Conservation (phyloP, 2,888 invertebrate species). For the Calephelis perditalis region DNA sequence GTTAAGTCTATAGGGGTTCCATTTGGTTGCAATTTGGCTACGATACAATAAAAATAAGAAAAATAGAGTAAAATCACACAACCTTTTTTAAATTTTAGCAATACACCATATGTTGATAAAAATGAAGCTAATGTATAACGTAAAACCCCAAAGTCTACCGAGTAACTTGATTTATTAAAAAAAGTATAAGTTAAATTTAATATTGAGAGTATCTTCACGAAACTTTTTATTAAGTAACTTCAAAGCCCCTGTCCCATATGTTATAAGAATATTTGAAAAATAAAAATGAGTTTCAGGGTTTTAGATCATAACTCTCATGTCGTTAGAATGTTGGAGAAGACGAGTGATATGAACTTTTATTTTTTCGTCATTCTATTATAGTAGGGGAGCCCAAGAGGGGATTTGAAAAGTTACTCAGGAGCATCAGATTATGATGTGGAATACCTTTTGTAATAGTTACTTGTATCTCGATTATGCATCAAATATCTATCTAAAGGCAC, state of each 20-base stretch:
- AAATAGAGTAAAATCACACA: too few relatives aligned
- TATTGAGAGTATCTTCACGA: constrained; percentile 7
- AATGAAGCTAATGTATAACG: background rate
- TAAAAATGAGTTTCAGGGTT: constrained; percentile 8
- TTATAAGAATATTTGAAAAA: constrained; percentile 4
- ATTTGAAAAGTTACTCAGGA: too few relatives aligned
- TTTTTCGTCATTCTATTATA: background rate
- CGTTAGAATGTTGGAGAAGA: background rate
- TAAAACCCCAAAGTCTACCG: constrained; percentile 4
- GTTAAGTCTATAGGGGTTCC: too few relatives aligned
- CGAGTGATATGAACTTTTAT: background rate
- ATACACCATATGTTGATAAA: background rate
- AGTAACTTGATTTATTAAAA: constrained; percentile 13
- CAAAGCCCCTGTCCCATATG: constrained; percentile 9
- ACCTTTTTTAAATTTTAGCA: too few relatives aligned
- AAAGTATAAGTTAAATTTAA: constrained; percentile 11
- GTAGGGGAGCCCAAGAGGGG: too few relatives aligned
- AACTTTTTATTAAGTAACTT: constrained; percentile 11
- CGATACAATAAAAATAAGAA: too few relatives aligned
- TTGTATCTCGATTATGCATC: too few relatives aligned
- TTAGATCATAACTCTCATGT: background rate
- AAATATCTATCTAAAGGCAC: too few relatives aligned
- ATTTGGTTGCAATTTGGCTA: too few relatives aligned
- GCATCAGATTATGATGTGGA: too few relatives aligned
- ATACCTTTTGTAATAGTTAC: too few relatives aligned